Evolutionary conservation across 2,888 invertebrate genomes (phyloP), one percentile per base, ranked within the genome.

Genomic region (Branchellion lobata): DNA sequence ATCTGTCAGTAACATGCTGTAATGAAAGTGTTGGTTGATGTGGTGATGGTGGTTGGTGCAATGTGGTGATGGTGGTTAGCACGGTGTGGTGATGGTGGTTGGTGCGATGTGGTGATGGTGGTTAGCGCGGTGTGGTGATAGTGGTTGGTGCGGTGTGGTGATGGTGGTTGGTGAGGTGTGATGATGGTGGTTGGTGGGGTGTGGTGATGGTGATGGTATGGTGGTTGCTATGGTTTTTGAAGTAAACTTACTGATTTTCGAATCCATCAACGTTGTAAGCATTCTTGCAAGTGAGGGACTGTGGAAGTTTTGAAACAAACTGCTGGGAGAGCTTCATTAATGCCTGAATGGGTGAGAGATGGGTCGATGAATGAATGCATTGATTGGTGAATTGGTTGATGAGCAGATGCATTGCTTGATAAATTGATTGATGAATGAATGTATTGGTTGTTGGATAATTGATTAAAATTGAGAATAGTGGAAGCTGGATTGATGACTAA

Each of bases 1-100:
- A n/a, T 61, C 65, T 24, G 65, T 77, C 40, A 65, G 36, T n/a
- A 77, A 34, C n/a, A 31, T 77, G 24, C 77, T 77, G 36, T 8
- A 33, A 0, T n/a, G n/a, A 53, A 40, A 14, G 40, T 8, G 40
- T 5, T 8, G 14, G 40, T 8, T 5, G 40, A 40, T 40, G 40
- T 40, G 40, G 40, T 8, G 40, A 40, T 40, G 40, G 40, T 8
- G 40, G 14, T 40, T 5, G 40, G 5, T 40, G n/a, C n/a, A n/a
- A n/a, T n/a, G n/a, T n/a, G 40, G 40, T 5, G 5, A 8, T 40
- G 40, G 40, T 8, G 40, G 40, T 8, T 5, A 40, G 5, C 8
- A 40, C 5, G 40, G 5, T 5, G 40, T 40, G 40, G 40, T 40
- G 40, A 14, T 40, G 40, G 40, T 40, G 40, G 40, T 40, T 5